Percentiles rank a stretch among this genome's conserved stretches.
These are phyloP conservation scores for Pteropus rufus DNA, from an alignment of 2,797 vertebrate species.

Conservation along the genomic window DNA sequence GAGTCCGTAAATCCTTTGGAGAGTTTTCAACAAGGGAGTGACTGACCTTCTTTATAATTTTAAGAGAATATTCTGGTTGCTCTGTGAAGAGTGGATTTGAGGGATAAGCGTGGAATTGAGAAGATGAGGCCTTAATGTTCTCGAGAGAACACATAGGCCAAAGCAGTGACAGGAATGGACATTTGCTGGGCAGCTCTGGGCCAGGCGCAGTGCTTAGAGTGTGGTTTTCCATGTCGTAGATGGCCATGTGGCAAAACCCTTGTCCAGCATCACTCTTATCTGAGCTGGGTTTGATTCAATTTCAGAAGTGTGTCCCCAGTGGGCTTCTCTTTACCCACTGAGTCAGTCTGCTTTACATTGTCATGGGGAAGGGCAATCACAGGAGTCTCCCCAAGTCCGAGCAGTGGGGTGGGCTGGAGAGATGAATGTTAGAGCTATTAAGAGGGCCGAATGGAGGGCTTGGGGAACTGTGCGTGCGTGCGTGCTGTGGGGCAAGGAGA, in stretches of 20 bases:
- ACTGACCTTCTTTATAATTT: neutral
- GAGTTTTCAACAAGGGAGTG: neutral
- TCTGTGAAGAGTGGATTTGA: neutral
- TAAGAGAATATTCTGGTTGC: neutral
- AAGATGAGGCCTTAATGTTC: neutral
- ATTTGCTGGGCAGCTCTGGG: neutral
- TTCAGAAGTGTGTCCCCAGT: neutral
- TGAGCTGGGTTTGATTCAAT: neutral
- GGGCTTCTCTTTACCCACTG: neutral
- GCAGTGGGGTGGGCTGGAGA: neutral
- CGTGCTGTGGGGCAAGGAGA: neutral
- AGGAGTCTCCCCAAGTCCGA: neutral
- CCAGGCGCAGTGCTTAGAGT: rapidly evolving
- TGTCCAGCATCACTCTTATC: too few relatives aligned
- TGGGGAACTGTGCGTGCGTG: neutral
- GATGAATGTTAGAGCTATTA: neutral
- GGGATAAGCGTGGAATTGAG: too few relatives aligned
- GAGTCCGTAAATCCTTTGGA: too few relatives aligned
- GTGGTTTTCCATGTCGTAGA: neutral
- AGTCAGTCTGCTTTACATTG: neutral
- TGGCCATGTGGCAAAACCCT: neutral
- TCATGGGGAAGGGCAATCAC: rapidly evolving
- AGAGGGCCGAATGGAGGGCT: neutral
- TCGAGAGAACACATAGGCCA: neutral
- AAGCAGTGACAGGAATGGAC: too few relatives aligned